These are phyloP conservation scores for Siniperca undulata DNA, from an alignment of 2,797 vertebrate genomes.

Conservation along the genomic window DNA sequence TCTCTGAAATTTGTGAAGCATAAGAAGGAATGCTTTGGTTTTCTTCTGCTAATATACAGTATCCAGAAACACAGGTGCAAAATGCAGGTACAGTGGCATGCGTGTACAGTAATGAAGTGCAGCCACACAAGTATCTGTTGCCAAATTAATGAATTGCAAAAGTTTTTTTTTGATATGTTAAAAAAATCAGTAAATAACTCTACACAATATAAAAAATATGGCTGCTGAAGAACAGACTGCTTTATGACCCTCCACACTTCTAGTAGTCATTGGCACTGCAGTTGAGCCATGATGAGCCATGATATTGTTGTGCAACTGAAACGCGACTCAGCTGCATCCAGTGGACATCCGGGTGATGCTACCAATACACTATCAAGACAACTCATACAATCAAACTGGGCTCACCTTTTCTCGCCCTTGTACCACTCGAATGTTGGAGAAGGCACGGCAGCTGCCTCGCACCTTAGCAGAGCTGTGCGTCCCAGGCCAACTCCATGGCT, in stretches of 20 bases:
- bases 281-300: too few species aligned
- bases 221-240: not conserved
- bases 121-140: not conserved
- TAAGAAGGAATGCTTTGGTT: not conserved
- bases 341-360: not conserved
- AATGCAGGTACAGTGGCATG: not conserved
- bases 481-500: conserved; percentile 91
- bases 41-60: not conserved
- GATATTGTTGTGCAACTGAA: not conserved
- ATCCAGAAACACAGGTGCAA: not conserved
- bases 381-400: not conserved
- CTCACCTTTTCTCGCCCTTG: conserved; percentile 98
- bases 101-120: not conserved
- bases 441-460: conserved; percentile 96
- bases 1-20: not conserved
- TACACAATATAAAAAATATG: not conserved
- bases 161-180: too few species aligned
- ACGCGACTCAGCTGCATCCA: not conserved
- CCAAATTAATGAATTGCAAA: not conserved
- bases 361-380: not conserved
- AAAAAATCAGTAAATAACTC: not conserved
- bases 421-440: conserved; percentile 95
- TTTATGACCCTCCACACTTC: not conserved
- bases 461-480: conserved; percentile 92
- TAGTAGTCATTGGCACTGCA: not conserved